Base-by-base conservation (phyloP, 2,113 vertebrate genomes). In the Miniopterus natalensis region DNA sequence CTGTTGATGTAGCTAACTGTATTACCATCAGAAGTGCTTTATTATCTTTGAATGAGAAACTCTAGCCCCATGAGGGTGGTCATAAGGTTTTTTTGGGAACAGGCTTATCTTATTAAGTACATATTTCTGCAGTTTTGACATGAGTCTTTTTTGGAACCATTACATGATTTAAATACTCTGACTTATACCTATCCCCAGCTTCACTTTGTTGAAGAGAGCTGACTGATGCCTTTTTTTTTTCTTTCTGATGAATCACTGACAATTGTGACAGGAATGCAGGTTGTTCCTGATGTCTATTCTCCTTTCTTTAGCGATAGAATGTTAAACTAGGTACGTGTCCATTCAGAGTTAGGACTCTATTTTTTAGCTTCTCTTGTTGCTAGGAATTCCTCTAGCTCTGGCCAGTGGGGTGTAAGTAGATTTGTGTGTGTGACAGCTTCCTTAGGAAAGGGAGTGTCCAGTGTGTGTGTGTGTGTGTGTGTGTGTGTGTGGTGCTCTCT, bases 381-480 rank as follows among this genome's bases (percentile, higher is more conserved):
- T 81, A 36, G 57, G 40, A 42, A 61, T 83, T 53, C 15, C 11
- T 66, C 29, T 70, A 18, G 40, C 81, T 89, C 49, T 89, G 20
- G 49, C 11, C 40, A 51, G 5, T 51, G 21, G 1, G 14, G 2
- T 68, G 3, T 59, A 57, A 63, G 10, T 83, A 88, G 66, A 55
- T 80, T 79, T 73, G 49, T 20, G 31, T 55, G 73, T 49, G 73
- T 36, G 57, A 10, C 7, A 63, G 27, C 49, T 85, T 97, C 51
- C 87, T 77, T 92, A 94, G 40, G 53, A 90, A 53, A 89, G 45
- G 74, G 65, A 75, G 29, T 40, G n/a, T 40, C 53, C 57, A 59
- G 40, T 74, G 10, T 29, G 25, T 65, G 21, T 3, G 9, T 81
- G 15, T 31, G 13, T 36, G 4, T 40, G 6, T 20, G 2, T 51